Conservation (phyloP, 2,113 vertebrate species). For the Redunca redunca region DNA sequence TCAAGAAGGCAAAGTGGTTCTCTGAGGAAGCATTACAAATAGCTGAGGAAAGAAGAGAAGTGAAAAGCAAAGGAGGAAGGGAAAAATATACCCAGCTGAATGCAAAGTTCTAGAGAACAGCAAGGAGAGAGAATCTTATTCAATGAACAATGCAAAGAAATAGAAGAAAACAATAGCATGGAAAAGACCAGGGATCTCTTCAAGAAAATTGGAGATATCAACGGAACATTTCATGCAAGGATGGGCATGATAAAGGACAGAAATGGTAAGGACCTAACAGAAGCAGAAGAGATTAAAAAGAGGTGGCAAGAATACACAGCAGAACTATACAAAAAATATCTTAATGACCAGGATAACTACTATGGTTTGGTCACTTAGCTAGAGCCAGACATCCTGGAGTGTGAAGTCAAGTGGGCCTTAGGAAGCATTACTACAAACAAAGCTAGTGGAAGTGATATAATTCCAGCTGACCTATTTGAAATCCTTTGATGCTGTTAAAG, state of each 20-base stretch:
- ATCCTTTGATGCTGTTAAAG: not conserved
- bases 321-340: not conserved
- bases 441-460: not conserved
- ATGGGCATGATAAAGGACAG: not conserved
- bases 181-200: not conserved
- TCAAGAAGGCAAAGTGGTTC: not conserved
- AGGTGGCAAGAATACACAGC: not conserved
- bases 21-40: not conserved
- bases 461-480: not conserved
- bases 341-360: not conserved
- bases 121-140: not conserved
- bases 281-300: not conserved
- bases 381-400: not conserved
- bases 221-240: not conserved
- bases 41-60: not conserved
- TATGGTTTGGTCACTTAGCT: not conserved
- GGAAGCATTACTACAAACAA: not conserved
- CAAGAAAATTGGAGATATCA: not conserved
- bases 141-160: not conserved
- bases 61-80: not conserved
- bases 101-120: not conserved
- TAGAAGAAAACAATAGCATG: not conserved
- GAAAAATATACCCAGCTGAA: not conserved
- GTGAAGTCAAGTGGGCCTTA: not conserved
- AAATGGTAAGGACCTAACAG: not conserved